Evolutionary conservation across 2,797 vertebrate species (phyloP), one percentile per base, ranked within the genome.

Genomic region (Liasis olivaceus): DNA sequence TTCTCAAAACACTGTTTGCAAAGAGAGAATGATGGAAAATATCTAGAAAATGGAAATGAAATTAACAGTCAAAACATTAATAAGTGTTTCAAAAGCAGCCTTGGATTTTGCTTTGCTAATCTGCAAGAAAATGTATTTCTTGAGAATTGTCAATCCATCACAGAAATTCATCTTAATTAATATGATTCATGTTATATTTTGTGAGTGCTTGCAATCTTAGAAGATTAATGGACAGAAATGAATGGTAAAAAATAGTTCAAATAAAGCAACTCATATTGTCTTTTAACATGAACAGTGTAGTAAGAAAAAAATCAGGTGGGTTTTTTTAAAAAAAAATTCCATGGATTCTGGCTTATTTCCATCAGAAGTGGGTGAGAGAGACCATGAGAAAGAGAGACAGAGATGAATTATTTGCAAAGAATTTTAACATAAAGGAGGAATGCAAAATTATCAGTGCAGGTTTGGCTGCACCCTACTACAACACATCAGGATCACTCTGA

Each of bases 161-260:
- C 86, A 59, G 86, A 87, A 95, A 96, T 95, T 96, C 36, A 56
- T 97, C 95, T 95, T 93, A 95, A 97, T 97, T 96, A 95, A 66
- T 60, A 56, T 91, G 85, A 96, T 95, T 93, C 92, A 92, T 87
- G 85, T 92, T 69, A 59, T 31, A 95, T 91, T 92, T 95, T 95
- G 91, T 92, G 94, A 91, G 93, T 22, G 26, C 89, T 77, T 94
- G 81, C 62, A 95, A 95, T 95, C 92, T 91, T 93, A 91, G 84
- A 91, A 91, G 62, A 96, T 96, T 95, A 96, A 96, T 94, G 93
- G 20, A 51, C 90, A 91, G 66, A 93, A 96, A 93, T 64, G 62
- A 95, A 88, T 88, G 92, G 93, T 94, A 93, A 95, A 96, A 93
- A 88, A 60, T 28, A 77, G 69, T 91, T 85, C 66, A 88, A 66